Percentiles rank a stretch among this genome's conserved stretches.
phyloP scores from a whole-genome alignment of 2,797 vertebrate species.

The Malacoctenus gilli region DNA sequence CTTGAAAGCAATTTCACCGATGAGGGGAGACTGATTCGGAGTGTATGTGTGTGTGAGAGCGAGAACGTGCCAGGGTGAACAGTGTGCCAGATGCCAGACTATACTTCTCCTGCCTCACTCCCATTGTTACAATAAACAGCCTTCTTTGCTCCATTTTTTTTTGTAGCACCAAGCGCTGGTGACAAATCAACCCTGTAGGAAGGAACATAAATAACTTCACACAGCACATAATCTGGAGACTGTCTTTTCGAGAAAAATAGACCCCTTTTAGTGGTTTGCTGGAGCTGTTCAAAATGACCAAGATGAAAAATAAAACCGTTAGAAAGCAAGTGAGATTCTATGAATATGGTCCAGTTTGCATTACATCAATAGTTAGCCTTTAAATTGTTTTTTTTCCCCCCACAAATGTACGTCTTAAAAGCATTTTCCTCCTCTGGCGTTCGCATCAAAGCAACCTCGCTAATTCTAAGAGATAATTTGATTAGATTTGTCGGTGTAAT shows the following conservation, averaged over 20 bases:
- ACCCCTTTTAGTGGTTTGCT: constrained; percentile 8
- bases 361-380: too few species aligned
- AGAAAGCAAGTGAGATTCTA: background rate
- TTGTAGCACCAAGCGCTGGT: constrained; percentile 14
- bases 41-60: constrained; percentile 34
- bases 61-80: constrained; percentile 49
- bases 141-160: constrained; percentile 14
- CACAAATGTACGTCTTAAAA: too few species aligned
- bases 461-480: too few species aligned
- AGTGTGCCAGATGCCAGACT: constrained; percentile 38
- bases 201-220: constrained; percentile 44
- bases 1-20: constrained; percentile 70
- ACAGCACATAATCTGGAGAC: constrained; percentile 40
- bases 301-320: background rate
- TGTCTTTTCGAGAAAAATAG: constrained; percentile 25
- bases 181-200: constrained; percentile 43
- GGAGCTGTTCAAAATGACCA: constrained; percentile 21
- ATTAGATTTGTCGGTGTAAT: too few species aligned
- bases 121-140: constrained; percentile 45
- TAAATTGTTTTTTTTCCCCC: too few species aligned
- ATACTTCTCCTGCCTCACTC: constrained; percentile 30
- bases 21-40: constrained; percentile 57
- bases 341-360: too few species aligned
- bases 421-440: too few species aligned
- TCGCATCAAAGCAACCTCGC: too few species aligned